These are phyloP conservation scores for Galerucella pusilla DNA, from an alignment of 2,888 invertebrate species.

Conservation along the genomic window DNA sequence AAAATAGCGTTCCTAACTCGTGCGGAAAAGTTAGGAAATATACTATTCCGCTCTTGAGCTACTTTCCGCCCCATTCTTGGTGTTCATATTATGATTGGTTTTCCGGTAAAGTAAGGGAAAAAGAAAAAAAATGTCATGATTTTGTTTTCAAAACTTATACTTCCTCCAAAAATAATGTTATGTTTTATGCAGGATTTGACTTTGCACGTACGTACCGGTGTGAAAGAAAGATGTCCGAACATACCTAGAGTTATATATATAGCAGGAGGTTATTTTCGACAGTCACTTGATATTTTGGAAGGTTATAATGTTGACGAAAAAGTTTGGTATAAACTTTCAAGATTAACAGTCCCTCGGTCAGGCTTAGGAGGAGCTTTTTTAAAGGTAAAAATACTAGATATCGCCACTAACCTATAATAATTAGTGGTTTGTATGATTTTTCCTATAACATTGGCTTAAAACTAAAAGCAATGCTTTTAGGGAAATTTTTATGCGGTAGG, in stretches of 20 bases:
- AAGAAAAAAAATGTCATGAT: too few relatives aligned
- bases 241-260: slow-evolving; percentile 91
- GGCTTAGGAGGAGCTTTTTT: slow-evolving; percentile 88
- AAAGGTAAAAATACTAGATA: slow-evolving; percentile 67
- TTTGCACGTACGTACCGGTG: slow-evolving; percentile 85
- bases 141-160: slow-evolving; percentile 12
- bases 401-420: too few relatives aligned
- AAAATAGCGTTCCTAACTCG: too few relatives aligned
- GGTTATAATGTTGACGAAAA: slow-evolving; percentile 89
- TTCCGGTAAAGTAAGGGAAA: too few relatives aligned
- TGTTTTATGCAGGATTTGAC: slow-evolving; percentile 76
- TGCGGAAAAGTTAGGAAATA: too few relatives aligned
- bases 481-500: slow-evolving; percentile 93
- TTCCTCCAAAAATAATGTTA: neutral
- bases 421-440: too few relatives aligned
- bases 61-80: too few relatives aligned
- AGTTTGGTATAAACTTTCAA: slow-evolving; percentile 84
- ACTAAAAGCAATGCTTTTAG: slow-evolving; percentile 58
- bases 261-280: slow-evolving; percentile 88
- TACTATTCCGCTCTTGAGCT: too few relatives aligned
- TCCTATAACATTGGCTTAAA: neutral
- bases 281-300: slow-evolving; percentile 88
- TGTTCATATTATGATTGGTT: too few relatives aligned
- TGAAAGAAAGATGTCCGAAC: slow-evolving; percentile 88
- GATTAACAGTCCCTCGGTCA: slow-evolving; percentile 87